Evolutionary conservation across 2,888 invertebrate genomes (phyloP).

Genomic region (Sicus ferrugineus): DNA sequence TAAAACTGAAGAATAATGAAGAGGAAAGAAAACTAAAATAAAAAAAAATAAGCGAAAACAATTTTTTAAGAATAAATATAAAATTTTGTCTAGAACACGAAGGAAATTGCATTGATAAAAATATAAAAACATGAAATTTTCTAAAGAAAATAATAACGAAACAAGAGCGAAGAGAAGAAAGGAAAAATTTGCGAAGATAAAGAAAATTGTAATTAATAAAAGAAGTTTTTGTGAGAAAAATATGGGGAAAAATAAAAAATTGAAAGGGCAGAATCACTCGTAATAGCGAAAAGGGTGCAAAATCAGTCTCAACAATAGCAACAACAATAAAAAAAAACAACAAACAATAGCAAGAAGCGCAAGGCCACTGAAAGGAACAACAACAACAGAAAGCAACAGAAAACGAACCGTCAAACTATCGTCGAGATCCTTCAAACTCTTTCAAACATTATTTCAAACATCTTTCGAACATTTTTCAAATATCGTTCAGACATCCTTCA

Average conservation of each 20-base stretch:
- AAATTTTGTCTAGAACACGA: no score
- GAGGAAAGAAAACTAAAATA: no score
- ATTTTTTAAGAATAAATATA: no score
- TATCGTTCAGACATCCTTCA: no score
- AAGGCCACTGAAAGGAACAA: not conserved
- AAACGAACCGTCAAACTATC: not conserved
- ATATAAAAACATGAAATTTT: not conserved
- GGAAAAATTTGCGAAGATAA: not conserved
- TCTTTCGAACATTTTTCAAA: no score
- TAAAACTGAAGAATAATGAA: no score
- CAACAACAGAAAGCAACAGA: not conserved
- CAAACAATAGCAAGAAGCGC: not conserved
- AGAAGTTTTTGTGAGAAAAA: not conserved
- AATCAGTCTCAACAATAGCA: no score
- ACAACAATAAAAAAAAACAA: not conserved
- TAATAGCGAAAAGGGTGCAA: not conserved
- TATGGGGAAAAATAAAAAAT: not conserved
- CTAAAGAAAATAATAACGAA: not conserved
- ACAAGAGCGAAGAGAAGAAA: not conserved
- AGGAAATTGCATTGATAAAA: not conserved
- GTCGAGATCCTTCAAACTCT: no score
- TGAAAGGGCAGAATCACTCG: not conserved
- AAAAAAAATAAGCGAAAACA: no score
- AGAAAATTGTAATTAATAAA: not conserved
- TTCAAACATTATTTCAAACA: no score